phyloP scores from a whole-genome alignment of 1,140 invertebrate genomes.

The Leptinotarsa lineolata region DNA sequence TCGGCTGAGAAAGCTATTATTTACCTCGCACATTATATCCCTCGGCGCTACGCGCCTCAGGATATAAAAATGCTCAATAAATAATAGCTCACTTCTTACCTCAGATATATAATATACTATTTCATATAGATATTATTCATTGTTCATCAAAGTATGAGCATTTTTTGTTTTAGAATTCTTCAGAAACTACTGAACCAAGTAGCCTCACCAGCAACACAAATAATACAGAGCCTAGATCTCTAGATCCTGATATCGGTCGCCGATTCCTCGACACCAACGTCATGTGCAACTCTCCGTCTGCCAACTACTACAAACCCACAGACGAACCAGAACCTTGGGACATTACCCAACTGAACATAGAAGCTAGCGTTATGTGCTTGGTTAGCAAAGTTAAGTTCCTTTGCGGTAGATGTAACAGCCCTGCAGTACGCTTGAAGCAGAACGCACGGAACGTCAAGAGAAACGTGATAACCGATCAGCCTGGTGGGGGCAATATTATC shows the following conservation, averaged over 20 bases:
- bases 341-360: conserved; percentile 85
- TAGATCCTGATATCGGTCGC: conserved; percentile 49
- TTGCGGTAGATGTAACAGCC: conserved; percentile 70
- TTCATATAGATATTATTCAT: no score
- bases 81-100: no score
- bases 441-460: conserved; percentile 50
- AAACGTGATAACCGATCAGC: conserved; percentile 44
- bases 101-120: no score
- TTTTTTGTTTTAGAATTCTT: conserved; percentile 25
- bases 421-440: conserved; percentile 66
- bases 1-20: not conserved
- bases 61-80: no score
- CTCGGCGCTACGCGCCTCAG: no score
- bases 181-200: conserved; percentile 33
- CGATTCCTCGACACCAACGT: conserved; percentile 72
- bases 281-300: conserved; percentile 77
- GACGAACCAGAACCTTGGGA: conserved; percentile 89
- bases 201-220: conserved; percentile 29
- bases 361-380: conserved; percentile 86
- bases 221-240: conserved; percentile 30
- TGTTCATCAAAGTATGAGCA: not conserved
- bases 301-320: conserved; percentile 80
- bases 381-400: conserved; percentile 79
- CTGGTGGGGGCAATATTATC: conserved; percentile 37
- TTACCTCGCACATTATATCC: no score